Base-by-base conservation (phyloP, 2,888 invertebrate species). In the Meloe dianella region DNA sequence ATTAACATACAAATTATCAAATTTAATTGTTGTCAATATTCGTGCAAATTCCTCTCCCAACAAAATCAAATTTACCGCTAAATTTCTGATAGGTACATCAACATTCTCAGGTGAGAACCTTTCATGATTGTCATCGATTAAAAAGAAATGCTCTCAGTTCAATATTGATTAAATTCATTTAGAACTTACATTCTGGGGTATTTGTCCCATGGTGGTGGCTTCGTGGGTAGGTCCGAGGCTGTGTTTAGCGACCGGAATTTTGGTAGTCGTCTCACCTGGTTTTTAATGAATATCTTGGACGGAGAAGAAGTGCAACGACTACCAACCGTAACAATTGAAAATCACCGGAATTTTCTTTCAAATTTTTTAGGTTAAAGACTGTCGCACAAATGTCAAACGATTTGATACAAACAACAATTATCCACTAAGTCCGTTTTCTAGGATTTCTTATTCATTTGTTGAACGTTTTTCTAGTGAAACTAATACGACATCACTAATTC, bases 231-330 rank as follows among this genome's bases (percentile, higher is more conserved):
- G 79, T 77, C 82, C 82, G 79, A 80, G 80, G 78, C 82, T 80
- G 67, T 79, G 78, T 74, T 81, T 82, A 61, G 83, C 84, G 69
- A 85, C 84, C 71, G 84, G 85, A 85, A 85, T 85, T 81, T 84
- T 85, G 82, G 63, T 75, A 69, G 68, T 68, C 63, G 62, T 66
- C 63, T 56, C 27, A 57, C 24, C 38, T 17, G 20, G 2, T 27
- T 61, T 8, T 61, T 17, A 54, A 24, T 10, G 2, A 59, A 58
- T 5, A 20, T 12, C 29, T n/a, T 14, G 29, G n/a, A 29, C n/a
- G 17, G 57, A 17, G 1, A 5, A 24, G 54, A 12, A n/a, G n/a
- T n/a, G n/a, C 1, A 30, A 17, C 6, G 3, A 30, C 9, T 35
- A 12, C 10, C 38, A 57, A 29, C 27, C 29, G 12, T 17, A 57